phyloP scores from a whole-genome alignment of 2,888 invertebrate genomes.

The Caradrina kadenii region DNA sequence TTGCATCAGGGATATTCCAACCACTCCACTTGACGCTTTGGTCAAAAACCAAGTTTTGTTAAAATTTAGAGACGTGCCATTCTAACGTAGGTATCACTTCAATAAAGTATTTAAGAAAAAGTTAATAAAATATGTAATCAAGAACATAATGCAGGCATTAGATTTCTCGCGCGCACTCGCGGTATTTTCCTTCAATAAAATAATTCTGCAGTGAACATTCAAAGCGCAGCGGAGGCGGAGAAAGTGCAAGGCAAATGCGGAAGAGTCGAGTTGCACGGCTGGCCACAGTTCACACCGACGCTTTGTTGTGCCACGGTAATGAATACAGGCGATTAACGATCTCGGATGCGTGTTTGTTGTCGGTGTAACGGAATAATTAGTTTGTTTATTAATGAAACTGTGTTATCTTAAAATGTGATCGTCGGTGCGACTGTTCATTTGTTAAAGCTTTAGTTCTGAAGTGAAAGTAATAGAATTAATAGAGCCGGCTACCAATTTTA shows the following conservation, averaged over 20 bases:
- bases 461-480: conserved; percentile 50
- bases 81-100: neutral
- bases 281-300: conserved; percentile 59
- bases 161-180: conserved; percentile 55
- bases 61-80: neutral
- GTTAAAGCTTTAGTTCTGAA: conserved; percentile 39
- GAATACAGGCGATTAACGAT: conserved; percentile 57
- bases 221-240: conserved; percentile 74
- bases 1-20: neutral
- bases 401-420: conserved; percentile 54
- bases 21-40: neutral
- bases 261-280: conserved; percentile 67
- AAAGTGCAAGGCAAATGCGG: conserved; percentile 79
- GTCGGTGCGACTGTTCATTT: conserved; percentile 42
- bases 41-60: neutral
- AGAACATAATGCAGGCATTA: conserved; percentile 59
- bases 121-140: conserved; percentile 64
- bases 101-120: conserved; percentile 32
- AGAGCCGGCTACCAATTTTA: conserved; percentile 12
- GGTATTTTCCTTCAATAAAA: conserved; percentile 67
- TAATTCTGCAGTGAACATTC: conserved; percentile 70
- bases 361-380: conserved; percentile 58
- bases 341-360: conserved; percentile 57
- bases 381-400: conserved; percentile 60
- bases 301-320: conserved; percentile 56